Evolutionary conservation across 2,797 vertebrate genomes (phyloP).

Genomic region (Argentina silus): DNA sequence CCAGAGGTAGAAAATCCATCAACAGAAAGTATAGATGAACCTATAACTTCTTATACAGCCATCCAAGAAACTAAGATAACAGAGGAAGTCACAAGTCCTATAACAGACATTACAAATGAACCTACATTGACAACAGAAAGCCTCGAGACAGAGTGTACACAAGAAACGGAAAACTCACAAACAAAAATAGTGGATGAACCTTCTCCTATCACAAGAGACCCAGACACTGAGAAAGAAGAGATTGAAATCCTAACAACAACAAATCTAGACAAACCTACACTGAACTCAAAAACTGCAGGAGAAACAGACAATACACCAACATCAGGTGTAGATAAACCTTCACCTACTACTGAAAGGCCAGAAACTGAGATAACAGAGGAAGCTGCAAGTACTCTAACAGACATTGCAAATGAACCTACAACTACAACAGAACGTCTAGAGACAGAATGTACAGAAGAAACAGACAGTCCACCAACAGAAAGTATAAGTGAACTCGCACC

Average conservation of each 20-base stretch:
- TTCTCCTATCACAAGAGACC: too few relatives aligned
- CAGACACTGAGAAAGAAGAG: too few relatives aligned
- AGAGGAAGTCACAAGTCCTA: too few relatives aligned
- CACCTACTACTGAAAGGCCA: not conserved
- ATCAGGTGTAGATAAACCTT: too few relatives aligned
- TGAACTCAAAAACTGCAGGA: not conserved
- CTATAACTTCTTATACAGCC: too few relatives aligned
- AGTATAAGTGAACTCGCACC: not conserved
- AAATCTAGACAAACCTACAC: not conserved
- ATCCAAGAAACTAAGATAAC: not conserved
- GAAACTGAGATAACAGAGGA: not conserved
- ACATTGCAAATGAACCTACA: not conserved
- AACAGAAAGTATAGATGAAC: not conserved
- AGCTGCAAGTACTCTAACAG: not conserved
- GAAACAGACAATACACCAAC: not conserved
- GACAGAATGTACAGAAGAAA: not conserved
- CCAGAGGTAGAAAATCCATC: not conserved
- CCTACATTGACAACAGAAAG: not conserved
- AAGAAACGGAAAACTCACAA: too few relatives aligned
- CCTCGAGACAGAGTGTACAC: not conserved
- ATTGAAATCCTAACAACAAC: not conserved
- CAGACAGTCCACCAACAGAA: not conserved
- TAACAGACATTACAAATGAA: not conserved
- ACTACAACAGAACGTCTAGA: not conserved
- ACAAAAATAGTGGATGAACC: too few relatives aligned